These are phyloP conservation scores for Catocala fraxini DNA, from an alignment of 2,888 invertebrate species.

Conservation along the genomic window DNA sequence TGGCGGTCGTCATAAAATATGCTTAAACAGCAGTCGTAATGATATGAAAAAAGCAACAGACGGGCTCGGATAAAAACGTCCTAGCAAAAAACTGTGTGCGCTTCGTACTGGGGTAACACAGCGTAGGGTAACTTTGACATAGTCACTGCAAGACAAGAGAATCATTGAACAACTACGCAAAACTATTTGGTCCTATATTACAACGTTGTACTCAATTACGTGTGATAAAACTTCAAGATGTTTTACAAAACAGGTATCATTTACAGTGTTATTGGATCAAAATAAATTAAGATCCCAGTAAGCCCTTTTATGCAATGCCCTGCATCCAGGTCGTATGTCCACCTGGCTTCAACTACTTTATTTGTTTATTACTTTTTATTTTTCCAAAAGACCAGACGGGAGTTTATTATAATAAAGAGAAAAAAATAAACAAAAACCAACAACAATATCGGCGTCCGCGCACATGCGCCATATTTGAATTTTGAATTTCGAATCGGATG, in stretches of 20 bases:
- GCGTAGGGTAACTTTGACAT: no score
- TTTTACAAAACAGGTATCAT: conserved; percentile 3
- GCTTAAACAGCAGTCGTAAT: conserved; percentile 56
- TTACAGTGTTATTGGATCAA: conserved; percentile 3
- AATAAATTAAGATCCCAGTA: neutral
- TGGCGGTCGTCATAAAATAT: conserved; percentile 60
- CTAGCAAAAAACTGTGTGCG: conserved; percentile 46
- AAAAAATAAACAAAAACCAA: conserved; percentile 68
- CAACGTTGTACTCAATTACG: neutral
- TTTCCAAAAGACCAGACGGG: conserved; percentile 61
- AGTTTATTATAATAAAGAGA: conserved; percentile 58
- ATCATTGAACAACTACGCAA: no score
- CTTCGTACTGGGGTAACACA: neutral
- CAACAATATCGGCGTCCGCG: conserved; percentile 69
- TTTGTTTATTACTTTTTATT: conserved; percentile 64
- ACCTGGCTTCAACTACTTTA: conserved; percentile 56
- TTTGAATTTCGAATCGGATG: conserved; percentile 83
- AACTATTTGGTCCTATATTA: no score
- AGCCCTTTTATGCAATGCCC: conserved; percentile 13
- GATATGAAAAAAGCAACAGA: conserved; percentile 50
- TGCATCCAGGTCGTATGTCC: conserved; percentile 39
- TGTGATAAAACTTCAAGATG: conserved; percentile 1
- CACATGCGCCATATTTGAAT: conserved; percentile 81
- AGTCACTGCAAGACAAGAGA: no score
- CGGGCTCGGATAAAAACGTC: conserved; percentile 48